These are phyloP conservation scores for Chlorops oryzae DNA, from an alignment of 1,140 invertebrate genomes.

Conservation along the genomic window DNA sequence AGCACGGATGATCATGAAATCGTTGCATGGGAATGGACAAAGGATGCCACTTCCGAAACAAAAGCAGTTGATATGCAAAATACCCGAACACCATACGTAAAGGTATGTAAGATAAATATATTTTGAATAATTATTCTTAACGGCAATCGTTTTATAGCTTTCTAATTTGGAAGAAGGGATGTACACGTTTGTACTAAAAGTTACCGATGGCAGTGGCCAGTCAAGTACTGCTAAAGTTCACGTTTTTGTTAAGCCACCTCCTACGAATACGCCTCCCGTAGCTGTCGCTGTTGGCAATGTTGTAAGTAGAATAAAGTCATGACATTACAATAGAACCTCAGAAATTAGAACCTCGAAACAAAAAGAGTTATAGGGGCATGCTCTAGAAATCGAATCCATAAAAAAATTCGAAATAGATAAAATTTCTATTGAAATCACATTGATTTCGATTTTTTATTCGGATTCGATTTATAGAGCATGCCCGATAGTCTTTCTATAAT, in stretches of 20 bases:
- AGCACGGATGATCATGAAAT: constrained; percentile 92
- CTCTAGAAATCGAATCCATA: too few relatives aligned
- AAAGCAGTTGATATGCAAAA: constrained; percentile 93
- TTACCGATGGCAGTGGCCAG: constrained; percentile 84
- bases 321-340: too few relatives aligned
- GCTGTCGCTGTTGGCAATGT: constrained; percentile 58
- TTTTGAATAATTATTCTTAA: background rate
- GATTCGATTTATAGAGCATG: too few relatives aligned
- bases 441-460: too few relatives aligned
- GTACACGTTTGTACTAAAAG: constrained; percentile 89
- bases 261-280: constrained; percentile 74
- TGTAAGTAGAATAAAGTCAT: too few relatives aligned
- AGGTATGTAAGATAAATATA: constrained; percentile 8
- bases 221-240: constrained; percentile 78
- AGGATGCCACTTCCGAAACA: constrained; percentile 69
- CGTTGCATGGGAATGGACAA: constrained; percentile 90
- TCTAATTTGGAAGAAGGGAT: constrained; percentile 88
- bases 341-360: too few relatives aligned
- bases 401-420: too few relatives aligned
- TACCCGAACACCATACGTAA: constrained; percentile 73
- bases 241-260: constrained; percentile 87
- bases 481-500: too few relatives aligned
- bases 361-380: too few relatives aligned
- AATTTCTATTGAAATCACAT: too few relatives aligned
- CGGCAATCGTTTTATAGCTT: constrained; percentile 49